Evolutionary conservation across 2,113 vertebrate genomes (phyloP).

Genomic region (Oenanthe oenanthe): DNA sequence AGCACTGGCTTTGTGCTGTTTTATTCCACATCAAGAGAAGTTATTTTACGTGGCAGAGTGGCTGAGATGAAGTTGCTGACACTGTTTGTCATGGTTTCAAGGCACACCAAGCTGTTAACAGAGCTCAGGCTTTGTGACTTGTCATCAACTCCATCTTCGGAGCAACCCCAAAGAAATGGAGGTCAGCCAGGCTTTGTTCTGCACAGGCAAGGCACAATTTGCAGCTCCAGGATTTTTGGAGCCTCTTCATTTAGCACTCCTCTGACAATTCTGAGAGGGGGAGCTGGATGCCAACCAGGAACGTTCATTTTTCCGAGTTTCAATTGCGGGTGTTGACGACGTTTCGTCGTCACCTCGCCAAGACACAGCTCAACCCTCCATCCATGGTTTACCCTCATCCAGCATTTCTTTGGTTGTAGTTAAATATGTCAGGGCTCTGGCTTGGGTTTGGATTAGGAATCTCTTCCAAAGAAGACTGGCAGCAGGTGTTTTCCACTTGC

Average conservation of each 20-base stretch:
- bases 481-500: neutral
- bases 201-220: neutral
- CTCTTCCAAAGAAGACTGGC: neutral
- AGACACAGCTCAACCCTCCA: neutral
- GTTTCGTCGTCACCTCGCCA: neutral
- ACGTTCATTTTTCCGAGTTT: neutral
- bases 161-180: neutral
- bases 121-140: neutral
- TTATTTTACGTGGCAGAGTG: neutral
- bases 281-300: neutral
- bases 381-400: neutral
- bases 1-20: neutral
- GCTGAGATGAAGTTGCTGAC: neutral
- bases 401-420: neutral
- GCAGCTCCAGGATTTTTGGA: neutral
- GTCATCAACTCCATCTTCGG: neutral
- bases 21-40: neutral
- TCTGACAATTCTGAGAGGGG: neutral
- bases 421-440: neutral
- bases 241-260: neutral
- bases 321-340: neutral
- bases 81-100: neutral
- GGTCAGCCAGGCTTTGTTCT: constrained; percentile 6
- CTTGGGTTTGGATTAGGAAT: neutral
- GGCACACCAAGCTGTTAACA: neutral